phyloP scores from a whole-genome alignment of 2,888 invertebrate genomes.

The Listrodromus nycthemerus region DNA sequence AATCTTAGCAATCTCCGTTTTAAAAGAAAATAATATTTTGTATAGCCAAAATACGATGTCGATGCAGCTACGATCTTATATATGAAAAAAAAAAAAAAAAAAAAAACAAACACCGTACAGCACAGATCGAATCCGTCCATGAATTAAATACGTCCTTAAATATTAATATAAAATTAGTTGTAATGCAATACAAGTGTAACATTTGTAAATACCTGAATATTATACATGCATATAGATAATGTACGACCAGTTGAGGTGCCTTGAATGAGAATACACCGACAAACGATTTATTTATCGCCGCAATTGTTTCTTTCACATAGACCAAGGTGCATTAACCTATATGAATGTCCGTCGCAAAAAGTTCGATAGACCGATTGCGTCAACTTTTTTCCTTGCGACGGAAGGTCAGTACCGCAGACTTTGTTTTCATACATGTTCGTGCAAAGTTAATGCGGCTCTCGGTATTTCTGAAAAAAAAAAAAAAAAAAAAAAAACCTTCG shows the following conservation, averaged over 20 bases:
- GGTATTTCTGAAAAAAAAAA: not conserved
- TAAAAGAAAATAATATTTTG: slow-evolving; percentile 12
- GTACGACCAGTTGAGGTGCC: slow-evolving; percentile 53
- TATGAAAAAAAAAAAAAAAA: not conserved
- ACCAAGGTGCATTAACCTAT: slow-evolving; percentile 1
- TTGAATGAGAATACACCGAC: slow-evolving; percentile 52
- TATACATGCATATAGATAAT: slow-evolving; percentile 49
- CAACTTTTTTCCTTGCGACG: not conserved
- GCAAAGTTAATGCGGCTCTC: not conserved
- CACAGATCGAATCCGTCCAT: slow-evolving; percentile 61
- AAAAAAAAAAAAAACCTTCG: slow-evolving; percentile 1
- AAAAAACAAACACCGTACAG: slow-evolving; percentile 15
- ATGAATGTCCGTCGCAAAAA: not conserved
- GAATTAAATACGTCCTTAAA: slow-evolving; percentile 32
- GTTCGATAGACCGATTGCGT: not conserved
- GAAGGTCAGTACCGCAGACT: not conserved
- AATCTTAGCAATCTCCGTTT: not conserved
- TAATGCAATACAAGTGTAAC: slow-evolving; percentile 64
- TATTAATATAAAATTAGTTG: slow-evolving; percentile 45
- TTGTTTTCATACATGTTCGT: not conserved
- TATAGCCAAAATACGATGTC: slow-evolving; percentile 11
- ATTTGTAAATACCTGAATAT: slow-evolving; percentile 64
- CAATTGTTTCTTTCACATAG: slow-evolving; percentile 16
- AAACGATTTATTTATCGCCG: slow-evolving; percentile 63
- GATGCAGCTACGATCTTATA: slow-evolving; percentile 11